Evolutionary conservation across 2,797 vertebrate genomes (phyloP), one percentile per base, ranked within the genome.

Genomic region (Sus cebifrons): DNA sequence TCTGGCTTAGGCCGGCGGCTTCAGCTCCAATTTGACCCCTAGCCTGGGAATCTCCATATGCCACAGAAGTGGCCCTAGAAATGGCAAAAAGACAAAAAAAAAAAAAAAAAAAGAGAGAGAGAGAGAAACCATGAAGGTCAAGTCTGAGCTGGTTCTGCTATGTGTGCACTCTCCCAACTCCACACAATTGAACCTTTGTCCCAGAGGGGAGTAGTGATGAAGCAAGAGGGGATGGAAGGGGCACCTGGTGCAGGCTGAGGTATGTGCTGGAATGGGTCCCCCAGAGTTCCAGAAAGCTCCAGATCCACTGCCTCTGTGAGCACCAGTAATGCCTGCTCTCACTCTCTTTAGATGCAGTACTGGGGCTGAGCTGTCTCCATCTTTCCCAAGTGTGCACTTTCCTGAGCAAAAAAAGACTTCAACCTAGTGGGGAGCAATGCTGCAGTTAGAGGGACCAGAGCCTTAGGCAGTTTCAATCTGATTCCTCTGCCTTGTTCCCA

Each of bases 321-420:
- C 12, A 21, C n/a, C 0, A 65, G 1, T 23, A 79, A 58, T 36
- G 8, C 13, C 54, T 3, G 21, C 29, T 6, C 12, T 78, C n/a
- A 21, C 29, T n/a, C 54, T 32, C 10, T 25, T 79, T 20, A 7
- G 21, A 25, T 67, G 29, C 77, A 36, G n/a, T 36, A n/a, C 77
- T 4, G n/a, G 32, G 23, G 36, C 73, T 12, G 14, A 58, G 20
- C 54, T 36, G n/a, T 13, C 54, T 21, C 20, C 2, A 2, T 79
- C 13, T n/a, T 6, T 58, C 20, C n/a, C 77, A 10, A 58, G 29
- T 58, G 77, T 58, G 54, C 52, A 58, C 54, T 25, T 14, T 23
- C 20, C 13, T 79, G 20, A n/a, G n/a, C 32, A 65, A 79, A 36
- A 79, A 20, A 20, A 79, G 2, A n/a, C 32, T 36, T 58, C 54